Conservation (phyloP, 2,888 invertebrate species). For the Poecilobothrus nobilitatus region DNA sequence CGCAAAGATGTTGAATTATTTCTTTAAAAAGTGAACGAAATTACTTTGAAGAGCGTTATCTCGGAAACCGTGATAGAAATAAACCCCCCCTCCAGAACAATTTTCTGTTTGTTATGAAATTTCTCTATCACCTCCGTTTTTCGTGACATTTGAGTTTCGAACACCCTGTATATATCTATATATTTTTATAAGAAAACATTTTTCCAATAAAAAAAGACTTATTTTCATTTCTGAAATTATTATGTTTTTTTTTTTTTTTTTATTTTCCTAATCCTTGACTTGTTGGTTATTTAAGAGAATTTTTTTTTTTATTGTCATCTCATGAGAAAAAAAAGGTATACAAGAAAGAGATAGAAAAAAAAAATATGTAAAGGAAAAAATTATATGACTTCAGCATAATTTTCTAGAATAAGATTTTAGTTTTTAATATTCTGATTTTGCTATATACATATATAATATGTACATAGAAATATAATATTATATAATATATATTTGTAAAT, state of each 20-base stretch:
- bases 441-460: not conserved
- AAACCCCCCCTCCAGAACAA: too few species aligned
- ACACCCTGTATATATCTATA: too few species aligned
- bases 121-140: too few species aligned
- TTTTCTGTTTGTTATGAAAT: too few species aligned
- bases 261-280: not conserved
- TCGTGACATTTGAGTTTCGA: too few species aligned
- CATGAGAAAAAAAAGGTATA: not conserved
- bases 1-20: too few species aligned
- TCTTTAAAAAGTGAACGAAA: too few species aligned
- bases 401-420: not conserved
- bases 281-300: not conserved
- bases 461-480: too few species aligned
- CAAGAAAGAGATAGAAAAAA: too few species aligned
- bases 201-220: not conserved
- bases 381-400: not conserved
- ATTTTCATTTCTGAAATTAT: not conserved
- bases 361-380: too few species aligned
- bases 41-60: too few species aligned
- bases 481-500: not conserved
- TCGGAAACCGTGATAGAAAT: too few species aligned
- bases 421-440: not conserved
- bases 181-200: not conserved
- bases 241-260: not conserved
- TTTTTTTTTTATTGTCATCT: not conserved